Base-by-base conservation (phyloP, 1,140 invertebrate species). In the Drosophila triauraria region DNA sequence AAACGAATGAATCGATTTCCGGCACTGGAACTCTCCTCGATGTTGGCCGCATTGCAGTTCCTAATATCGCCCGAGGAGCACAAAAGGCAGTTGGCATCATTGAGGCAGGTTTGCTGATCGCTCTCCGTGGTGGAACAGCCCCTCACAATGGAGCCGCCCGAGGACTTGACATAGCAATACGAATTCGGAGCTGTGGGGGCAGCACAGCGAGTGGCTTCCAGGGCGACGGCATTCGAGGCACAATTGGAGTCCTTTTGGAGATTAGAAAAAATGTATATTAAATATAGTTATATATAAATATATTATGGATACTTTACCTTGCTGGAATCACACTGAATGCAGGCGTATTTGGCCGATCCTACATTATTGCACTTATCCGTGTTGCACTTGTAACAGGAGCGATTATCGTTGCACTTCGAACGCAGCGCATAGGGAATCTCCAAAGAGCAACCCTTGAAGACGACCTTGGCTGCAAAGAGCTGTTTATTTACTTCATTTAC, bases 311-410 rank as follows among this genome's bases (percentile, higher is more conserved):
- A 10, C 6, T 8, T 5, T 78, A 83, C 83, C 75, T 68, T 76
- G 48, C 70, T 91, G 7, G 91, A 88, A 54, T 92, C 78, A 13
- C 91, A 92, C 69, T 92, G 87, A 23, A 92, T 58, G 54, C 91
- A 92, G 9, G 77, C 58, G 27, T 74, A 91, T 4, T 67, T 56
- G 0, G 13, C n/a, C 1, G 84, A 78, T 4, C 91, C 91, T 3
- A 92, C 75, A 62, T 88, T 86, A 54, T 92, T 92, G 77, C 91
- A 92, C 1, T 78, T 71, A 76, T 92, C 78, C 17, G 91, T 70
- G 54, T 91, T 92, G 68, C 91, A 92, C 40, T 92, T 92, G 50
- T 78, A 67, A 20, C 87, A 92, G 15, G 88, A 70, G n/a, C 38
- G 47, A 9, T 44, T 68, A 20, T 50, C 42, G 15, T 75, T 43